Evolutionary conservation across 2,888 invertebrate genomes (phyloP).

Genomic region (Trachelus iudaicus): DNA sequence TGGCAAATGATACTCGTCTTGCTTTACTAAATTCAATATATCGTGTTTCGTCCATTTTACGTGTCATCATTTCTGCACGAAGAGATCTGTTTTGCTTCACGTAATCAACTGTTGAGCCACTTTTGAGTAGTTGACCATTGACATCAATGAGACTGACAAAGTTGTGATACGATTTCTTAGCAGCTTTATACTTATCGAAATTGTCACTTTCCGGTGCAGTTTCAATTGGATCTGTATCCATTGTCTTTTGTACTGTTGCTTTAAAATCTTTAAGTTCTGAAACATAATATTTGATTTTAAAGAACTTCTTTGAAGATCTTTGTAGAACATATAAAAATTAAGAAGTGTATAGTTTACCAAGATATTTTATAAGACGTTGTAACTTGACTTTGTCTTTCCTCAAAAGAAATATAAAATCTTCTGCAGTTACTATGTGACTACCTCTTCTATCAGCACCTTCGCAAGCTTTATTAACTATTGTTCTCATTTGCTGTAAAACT

Average conservation of each 20-base stretch:
- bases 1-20: conserved; percentile 78
- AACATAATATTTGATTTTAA: conserved; percentile 16
- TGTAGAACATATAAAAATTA: not conserved
- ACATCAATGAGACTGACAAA: conserved; percentile 61
- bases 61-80: conserved; percentile 69
- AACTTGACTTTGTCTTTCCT: conserved; percentile 83
- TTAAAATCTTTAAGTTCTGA: conserved; percentile 58
- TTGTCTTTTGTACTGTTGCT: conserved; percentile 67
- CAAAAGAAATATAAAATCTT: conserved; percentile 85
- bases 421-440: conserved; percentile 67
- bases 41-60: conserved; percentile 66
- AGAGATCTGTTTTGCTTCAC: conserved; percentile 71
- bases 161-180: conserved; percentile 35
- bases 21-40: conserved; percentile 86
- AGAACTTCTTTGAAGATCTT: not conserved
- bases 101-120: conserved; percentile 71
- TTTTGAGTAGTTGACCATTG: conserved; percentile 56
- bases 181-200: conserved; percentile 68
- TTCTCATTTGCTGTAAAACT: conserved; percentile 82
- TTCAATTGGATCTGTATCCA: conserved; percentile 60
- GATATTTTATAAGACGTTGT: conserved; percentile 80
- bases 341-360: conserved; percentile 56
- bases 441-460: conserved; percentile 74
- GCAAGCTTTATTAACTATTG: conserved; percentile 80
- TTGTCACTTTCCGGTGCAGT: conserved; percentile 69